Conservation (phyloP, 2,113 vertebrate species). For the Lanius ludovicianus region DNA sequence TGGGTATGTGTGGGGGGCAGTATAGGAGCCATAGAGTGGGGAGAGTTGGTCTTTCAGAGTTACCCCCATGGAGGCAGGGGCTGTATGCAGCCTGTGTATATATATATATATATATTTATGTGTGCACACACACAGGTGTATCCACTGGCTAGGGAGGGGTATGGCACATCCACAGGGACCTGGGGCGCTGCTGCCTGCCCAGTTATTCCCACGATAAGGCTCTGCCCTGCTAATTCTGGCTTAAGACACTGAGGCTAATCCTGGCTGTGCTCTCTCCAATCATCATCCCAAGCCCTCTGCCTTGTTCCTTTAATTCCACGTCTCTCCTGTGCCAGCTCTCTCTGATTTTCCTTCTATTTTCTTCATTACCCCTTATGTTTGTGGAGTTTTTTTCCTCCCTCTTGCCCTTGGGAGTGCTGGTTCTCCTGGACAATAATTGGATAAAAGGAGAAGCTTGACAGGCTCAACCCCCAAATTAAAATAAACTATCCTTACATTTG, state of each 20-base stretch:
- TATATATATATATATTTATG: fast-evolving
- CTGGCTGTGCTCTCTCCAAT: neutral
- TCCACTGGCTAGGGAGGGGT: neutral
- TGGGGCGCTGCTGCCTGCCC: neutral
- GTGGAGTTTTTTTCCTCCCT: neutral
- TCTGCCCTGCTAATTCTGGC: neutral
- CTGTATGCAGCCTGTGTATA: no score
- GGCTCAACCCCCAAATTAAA: neutral
- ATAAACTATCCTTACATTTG: neutral
- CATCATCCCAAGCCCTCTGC: neutral
- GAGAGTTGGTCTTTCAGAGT: neutral
- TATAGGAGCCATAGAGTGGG: neutral
- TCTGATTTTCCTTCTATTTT: neutral
- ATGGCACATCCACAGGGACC: neutral
- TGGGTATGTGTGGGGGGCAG: neutral
- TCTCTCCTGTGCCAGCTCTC: neutral
- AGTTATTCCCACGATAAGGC: neutral
- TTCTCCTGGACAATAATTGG: neutral
- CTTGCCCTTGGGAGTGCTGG: neutral
- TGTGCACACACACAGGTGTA: no score
- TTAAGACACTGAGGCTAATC: neutral
- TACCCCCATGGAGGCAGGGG: fast-evolving
- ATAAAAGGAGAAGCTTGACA: neutral
- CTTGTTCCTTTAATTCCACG: neutral
- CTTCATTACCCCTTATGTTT: neutral